Percentiles rank a stretch among this genome's conserved stretches.
These are phyloP conservation scores for Ptilorrhoa leucosticta DNA, from an alignment of 2,113 vertebrate species.

Conservation along the genomic window DNA sequence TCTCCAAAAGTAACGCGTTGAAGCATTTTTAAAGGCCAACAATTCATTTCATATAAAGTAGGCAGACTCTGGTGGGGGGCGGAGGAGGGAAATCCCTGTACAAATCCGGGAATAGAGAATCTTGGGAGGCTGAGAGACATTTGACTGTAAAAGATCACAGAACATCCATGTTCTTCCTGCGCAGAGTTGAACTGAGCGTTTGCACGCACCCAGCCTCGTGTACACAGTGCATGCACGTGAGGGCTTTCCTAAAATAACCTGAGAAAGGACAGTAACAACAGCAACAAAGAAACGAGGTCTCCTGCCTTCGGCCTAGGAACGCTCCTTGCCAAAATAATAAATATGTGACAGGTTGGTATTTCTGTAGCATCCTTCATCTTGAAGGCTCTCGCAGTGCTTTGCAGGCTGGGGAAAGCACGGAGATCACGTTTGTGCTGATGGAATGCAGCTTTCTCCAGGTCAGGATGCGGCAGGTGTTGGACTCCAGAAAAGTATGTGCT, in stretches of 20 bases:
- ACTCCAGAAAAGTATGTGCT: accelerated
- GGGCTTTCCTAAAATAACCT: constrained; percentile 24
- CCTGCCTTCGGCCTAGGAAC: not conserved
- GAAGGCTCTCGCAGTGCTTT: not conserved
- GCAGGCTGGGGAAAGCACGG: not conserved
- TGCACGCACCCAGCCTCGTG: not conserved
- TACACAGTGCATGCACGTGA: not conserved
- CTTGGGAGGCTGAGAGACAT: not conserved
- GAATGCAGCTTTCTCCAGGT: not conserved
- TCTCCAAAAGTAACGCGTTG: not conserved
- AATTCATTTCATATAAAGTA: not conserved
- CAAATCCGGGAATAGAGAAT: constrained; percentile 19
- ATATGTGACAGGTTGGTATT: not conserved
- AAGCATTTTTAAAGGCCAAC: not conserved
- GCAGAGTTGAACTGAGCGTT: accelerated
- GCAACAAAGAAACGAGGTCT: not conserved
- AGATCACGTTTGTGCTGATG: not conserved
- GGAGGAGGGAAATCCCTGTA: not conserved
- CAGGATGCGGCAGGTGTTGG: not conserved
- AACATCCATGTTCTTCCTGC: not conserved
- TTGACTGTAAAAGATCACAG: not conserved
- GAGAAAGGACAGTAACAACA: not conserved
- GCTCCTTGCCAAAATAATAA: not conserved
- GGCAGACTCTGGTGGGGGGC: not conserved
- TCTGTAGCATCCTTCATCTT: not conserved